Conservation (phyloP, 2,797 vertebrate genomes). For the Neopelma chrysocephalum region DNA sequence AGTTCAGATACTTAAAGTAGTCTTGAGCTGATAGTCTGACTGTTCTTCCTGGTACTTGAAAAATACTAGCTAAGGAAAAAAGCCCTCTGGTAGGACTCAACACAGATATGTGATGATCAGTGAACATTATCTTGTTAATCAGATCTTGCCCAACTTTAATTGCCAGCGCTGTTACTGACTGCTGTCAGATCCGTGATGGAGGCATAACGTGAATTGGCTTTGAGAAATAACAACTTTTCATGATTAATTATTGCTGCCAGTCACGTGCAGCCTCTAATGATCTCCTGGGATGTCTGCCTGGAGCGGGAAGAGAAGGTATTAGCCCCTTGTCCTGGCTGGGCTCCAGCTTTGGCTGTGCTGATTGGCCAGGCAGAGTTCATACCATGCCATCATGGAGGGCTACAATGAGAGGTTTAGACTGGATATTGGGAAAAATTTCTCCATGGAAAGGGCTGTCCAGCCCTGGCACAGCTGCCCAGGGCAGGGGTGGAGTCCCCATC, state of each 20-base stretch:
- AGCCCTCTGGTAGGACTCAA: not conserved
- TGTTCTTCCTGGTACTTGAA: not conserved
- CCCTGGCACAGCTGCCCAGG: not conserved
- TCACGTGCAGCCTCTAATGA: not conserved
- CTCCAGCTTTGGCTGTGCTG: not conserved
- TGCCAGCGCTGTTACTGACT: not conserved
- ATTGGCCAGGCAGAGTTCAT: not conserved
- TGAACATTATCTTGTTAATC: not conserved
- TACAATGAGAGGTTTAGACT: not conserved
- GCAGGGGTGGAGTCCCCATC: not conserved
- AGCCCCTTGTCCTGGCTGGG: not conserved
- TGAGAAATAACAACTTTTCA: not conserved
- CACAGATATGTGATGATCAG: not conserved
- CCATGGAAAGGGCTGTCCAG: not conserved
- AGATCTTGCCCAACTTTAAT: not conserved
- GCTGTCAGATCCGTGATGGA: not conserved
- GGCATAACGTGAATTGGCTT: not conserved
- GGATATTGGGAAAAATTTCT: not conserved
- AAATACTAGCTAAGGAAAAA: not conserved
- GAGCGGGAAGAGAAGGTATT: not conserved
- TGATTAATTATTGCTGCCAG: not conserved
- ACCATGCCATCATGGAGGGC: rapidly evolving
- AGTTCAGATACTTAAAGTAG: not conserved
- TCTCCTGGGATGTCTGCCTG: slow-evolving; percentile 4
- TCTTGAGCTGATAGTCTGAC: not conserved